Conservation (phyloP, 1,140 invertebrate genomes). For the Acyrthosiphon pisum region DNA sequence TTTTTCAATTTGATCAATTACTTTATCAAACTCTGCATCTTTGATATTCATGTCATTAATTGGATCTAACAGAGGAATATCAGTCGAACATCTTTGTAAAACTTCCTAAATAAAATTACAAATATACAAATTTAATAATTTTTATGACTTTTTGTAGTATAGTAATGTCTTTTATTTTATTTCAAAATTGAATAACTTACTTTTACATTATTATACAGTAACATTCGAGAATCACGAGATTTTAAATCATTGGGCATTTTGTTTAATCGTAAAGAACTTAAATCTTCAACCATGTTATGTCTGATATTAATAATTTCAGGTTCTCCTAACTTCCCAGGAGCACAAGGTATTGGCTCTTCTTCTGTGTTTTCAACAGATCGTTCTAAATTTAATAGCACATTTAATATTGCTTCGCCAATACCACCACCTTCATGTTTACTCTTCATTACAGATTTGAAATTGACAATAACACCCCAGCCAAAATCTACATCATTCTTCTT, state of each 20-base stretch:
- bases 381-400: constrained; percentile 42
- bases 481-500: constrained; percentile 87
- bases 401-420: constrained; percentile 62
- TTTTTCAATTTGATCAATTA: constrained; percentile 82
- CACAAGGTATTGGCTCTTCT: constrained; percentile 70
- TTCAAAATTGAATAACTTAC: background rate
- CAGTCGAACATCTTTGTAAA: constrained; percentile 84
- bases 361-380: constrained; percentile 58
- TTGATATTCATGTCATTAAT: constrained; percentile 96
- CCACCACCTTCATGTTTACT: constrained; percentile 65
- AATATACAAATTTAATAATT: background rate
- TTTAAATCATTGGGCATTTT: constrained; percentile 85
- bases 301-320: constrained; percentile 89
- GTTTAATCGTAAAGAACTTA: constrained; percentile 90
- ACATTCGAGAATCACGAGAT: constrained; percentile 46
- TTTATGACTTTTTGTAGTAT: background rate
- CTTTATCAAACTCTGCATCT: constrained; percentile 78
- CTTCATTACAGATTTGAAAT: constrained; percentile 81
- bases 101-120: constrained; percentile 72
- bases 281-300: constrained; percentile 81
- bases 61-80: constrained; percentile 89
- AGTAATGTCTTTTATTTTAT: background rate
- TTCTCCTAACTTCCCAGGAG: constrained; percentile 75
- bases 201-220: constrained; percentile 46
- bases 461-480: constrained; percentile 95